Conservation (phyloP, 2,888 invertebrate species). For the Apotomis turbidana region DNA sequence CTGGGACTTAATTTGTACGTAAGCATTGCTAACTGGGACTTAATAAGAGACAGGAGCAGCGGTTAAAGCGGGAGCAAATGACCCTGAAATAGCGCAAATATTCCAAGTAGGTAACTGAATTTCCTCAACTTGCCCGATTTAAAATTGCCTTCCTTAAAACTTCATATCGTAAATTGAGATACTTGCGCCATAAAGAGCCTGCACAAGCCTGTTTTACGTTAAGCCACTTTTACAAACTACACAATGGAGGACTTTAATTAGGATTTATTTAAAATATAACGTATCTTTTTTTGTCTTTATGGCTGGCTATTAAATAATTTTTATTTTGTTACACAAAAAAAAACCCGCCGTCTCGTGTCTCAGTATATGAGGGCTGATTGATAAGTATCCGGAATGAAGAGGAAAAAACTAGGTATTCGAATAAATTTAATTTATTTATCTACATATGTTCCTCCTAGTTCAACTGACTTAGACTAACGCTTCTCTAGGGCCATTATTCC, state of each 20-base stretch:
- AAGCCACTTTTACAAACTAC: not conserved
- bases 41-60: slow-evolving; percentile 8
- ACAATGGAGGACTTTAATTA: not conserved
- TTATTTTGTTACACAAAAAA: too few species aligned
- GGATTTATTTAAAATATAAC: not conserved
- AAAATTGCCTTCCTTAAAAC: not conserved
- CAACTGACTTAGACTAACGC: too few species aligned
- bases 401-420: too few species aligned
- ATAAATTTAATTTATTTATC: too few species aligned
- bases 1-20: too few species aligned
- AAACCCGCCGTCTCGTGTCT: too few species aligned
- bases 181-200: not conserved
- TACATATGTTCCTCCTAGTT: too few species aligned
- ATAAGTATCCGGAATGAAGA: too few species aligned
- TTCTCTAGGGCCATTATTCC: too few species aligned
- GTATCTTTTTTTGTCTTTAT: too few species aligned
- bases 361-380: too few species aligned
- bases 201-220: not conserved
- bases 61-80: not conserved
- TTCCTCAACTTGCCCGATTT: not conserved
- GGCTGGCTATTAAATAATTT: too few species aligned
- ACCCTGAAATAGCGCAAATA: not conserved
- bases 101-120: not conserved
- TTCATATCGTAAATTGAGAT: not conserved
- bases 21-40: slow-evolving; percentile 2